Percentiles rank a stretch among this genome's conserved stretches.
phyloP scores from a whole-genome alignment of 2,113 vertebrate species.

The Barnardius zonarius region DNA sequence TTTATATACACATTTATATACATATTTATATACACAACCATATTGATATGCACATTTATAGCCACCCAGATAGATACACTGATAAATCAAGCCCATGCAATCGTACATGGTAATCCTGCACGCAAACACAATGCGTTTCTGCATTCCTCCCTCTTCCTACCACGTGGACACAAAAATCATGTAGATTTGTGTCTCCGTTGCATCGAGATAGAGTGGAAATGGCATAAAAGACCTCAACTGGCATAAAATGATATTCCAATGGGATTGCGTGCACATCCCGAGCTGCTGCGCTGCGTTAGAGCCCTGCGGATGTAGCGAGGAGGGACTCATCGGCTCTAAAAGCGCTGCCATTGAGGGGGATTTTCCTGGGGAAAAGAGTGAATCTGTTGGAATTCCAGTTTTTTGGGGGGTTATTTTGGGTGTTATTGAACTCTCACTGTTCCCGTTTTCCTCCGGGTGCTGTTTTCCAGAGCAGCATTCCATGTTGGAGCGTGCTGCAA shows the following conservation, averaged over 20 bases:
- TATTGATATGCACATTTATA: background rate
- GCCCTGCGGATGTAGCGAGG: background rate
- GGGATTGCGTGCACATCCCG: rapidly evolving
- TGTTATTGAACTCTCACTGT: background rate
- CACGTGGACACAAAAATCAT: rapidly evolving
- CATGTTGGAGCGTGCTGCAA: background rate
- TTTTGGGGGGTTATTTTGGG: too few species aligned
- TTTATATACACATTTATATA: background rate
- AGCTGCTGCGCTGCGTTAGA: background rate
- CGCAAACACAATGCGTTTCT: rapidly evolving
- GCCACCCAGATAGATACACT: rapidly evolving
- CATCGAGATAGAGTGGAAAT: rapidly evolving
- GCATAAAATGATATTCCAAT: background rate
- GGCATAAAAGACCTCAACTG: rapidly evolving
- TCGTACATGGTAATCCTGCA: rapidly evolving
- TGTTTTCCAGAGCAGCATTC: background rate
- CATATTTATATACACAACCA: too few species aligned
- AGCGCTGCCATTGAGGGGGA: rapidly evolving
- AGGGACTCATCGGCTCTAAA: background rate
- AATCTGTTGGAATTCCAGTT: background rate
- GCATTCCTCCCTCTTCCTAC: background rate
- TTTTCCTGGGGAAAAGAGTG: background rate
- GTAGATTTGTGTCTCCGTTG: rapidly evolving
- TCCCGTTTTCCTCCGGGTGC: rapidly evolving
- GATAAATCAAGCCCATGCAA: background rate